phyloP scores from a whole-genome alignment of 2,888 invertebrate genomes.

The Nomada ferruginata region DNA sequence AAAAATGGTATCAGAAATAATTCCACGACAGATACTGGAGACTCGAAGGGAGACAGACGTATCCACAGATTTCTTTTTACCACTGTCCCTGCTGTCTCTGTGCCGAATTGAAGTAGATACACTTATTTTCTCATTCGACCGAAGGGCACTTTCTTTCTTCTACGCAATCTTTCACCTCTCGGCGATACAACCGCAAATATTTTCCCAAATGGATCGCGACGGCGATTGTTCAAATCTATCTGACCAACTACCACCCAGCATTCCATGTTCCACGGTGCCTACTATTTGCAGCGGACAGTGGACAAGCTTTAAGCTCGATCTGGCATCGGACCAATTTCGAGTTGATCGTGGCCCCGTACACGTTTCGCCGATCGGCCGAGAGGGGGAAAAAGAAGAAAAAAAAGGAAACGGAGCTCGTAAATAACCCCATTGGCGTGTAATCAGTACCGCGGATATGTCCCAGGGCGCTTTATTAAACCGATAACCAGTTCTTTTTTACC shows the following conservation, averaged over 20 bases:
- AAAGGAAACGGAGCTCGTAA: conserved; percentile 66
- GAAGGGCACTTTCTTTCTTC: background rate
- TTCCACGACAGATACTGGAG: background rate
- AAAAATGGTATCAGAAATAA: no score
- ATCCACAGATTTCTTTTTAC: background rate
- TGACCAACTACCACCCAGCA: conserved; percentile 37
- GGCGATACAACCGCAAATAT: conserved; percentile 54
- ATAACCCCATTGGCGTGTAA: conserved; percentile 73
- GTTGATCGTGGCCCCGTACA: conserved; percentile 64
- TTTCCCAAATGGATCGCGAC: conserved; percentile 52
- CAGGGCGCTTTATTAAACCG: conserved; percentile 71
- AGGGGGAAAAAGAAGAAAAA: conserved; percentile 29
- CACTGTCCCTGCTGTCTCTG: no score
- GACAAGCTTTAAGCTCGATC: conserved; percentile 71
- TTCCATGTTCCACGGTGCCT: conserved; percentile 41
- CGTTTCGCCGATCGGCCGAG: conserved; percentile 45
- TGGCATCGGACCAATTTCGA: conserved; percentile 69
- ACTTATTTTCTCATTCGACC: no score
- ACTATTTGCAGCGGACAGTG: conserved; percentile 63
- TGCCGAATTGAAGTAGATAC: no score
- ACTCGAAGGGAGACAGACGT: background rate
- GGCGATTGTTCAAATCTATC: conserved; percentile 63
- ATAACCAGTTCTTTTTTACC: conserved; percentile 59
- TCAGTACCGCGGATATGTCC: conserved; percentile 69
- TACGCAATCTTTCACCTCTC: background rate